Evolutionary conservation across 1,140 invertebrate species (phyloP), one percentile per base, ranked within the genome.

Genomic region (Matsumurasca onukii): DNA sequence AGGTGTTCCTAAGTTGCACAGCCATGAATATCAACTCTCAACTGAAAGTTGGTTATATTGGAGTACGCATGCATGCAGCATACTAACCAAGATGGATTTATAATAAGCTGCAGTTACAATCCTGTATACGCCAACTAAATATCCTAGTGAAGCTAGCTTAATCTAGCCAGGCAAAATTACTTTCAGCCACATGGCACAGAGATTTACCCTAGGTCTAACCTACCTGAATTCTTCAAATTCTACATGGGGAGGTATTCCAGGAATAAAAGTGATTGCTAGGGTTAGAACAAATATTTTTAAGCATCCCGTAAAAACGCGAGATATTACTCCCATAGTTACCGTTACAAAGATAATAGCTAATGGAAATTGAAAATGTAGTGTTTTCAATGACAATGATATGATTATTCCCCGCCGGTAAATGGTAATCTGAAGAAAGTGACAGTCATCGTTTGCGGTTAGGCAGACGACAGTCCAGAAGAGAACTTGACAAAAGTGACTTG

Each of bases 211-310:
- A 65, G 30, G 70, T 55, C 30, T 59, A 13, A 72, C 74, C 77
- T 77, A 86, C 85, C 76, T 82, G 69, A 80, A 84, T 52, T 82
- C 76, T 2, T 76, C 74, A 69, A 82, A 84, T 15, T 80, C 76
- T n/a, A 77, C 76, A 62, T 83, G 68, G 3, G 86, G 86, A 24
- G 85, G 85, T 34, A 87, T 69, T 71, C 83, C 84, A 2, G 86
- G 86, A 15, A 86, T 73, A 69, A 85, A 83, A 27, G 55, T 59
- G 22, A 59, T 59, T 51, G 49, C 49, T 3, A 51, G 49, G n/a
- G n/a, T n/a, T 3, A 51, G n/a, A 12, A 51, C 3, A 22, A 51
- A 20, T n/a, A 51, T 17, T 20, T 51, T 51, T 3, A 51, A 9
- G 24, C 3, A 51, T 20, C 5, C 49, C 17, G 49, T 51, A 20